Base-by-base conservation (phyloP, 2,797 vertebrate species). In the Huso huso region DNA sequence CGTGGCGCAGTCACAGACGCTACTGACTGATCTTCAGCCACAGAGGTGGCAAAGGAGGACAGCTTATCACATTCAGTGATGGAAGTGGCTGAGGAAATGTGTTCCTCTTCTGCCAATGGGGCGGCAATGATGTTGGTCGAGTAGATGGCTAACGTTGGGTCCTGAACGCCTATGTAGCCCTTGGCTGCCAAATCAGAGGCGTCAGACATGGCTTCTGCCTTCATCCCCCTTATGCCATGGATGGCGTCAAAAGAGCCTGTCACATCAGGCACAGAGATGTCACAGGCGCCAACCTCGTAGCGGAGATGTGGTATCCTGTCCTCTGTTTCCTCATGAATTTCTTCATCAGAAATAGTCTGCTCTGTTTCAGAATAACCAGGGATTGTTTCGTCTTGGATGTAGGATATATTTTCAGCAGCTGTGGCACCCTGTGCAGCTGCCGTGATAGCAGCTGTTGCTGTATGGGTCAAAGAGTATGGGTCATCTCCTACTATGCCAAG, bases 1-100 rank as follows among this genome's bases (percentile, higher is more conserved):
- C 94, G 95, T 57, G 94, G 94, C 4, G 94, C 95, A 5, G 96
- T 98, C 66, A 95, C 89, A 0, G 96, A 99, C 12, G 95, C 83
- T 67, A 94, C 88, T 0, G 97, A 99, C 49, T 97, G 97, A 81
- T 99, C 97, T 77, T 99, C 97, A 48, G 96, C 94, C 55, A 96
- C 92, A 10, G 95, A 98, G 0, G 95, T 97, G 63, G 97, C 93
- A 68, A 99, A 98, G 9, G 97, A 99, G 1, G 97, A 99, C 66
- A 99, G 88, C 69, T 98, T 99, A 81, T 99, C 96, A 63, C 96
- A 98, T 65, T 99, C 97, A 3, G 97, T 99, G 79, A 99, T 98
- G 62, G 97, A 99, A 1, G 97, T 98, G 23, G 97, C 95, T 0
- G 97, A 99, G 49, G 97, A 99, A 70, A 99, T 90, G 6, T 99